Base-by-base conservation (phyloP, 2,113 vertebrate genomes). In the Dicerorhinus sumatrensis region DNA sequence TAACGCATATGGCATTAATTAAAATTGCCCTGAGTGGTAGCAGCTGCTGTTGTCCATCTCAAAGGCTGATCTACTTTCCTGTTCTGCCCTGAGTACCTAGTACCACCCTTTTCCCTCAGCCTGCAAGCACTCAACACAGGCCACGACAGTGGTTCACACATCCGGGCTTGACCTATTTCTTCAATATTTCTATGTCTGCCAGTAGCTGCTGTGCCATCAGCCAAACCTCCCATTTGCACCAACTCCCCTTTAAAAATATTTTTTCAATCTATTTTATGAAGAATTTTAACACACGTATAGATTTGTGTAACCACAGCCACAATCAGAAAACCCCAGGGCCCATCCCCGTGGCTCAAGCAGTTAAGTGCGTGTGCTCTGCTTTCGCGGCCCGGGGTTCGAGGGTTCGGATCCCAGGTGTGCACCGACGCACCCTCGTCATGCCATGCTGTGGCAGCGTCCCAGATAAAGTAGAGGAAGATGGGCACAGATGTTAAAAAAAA, bases 211-310 rank as follows among this genome's bases (percentile, higher is more conserved):
- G 0, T 67, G 5, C 16, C 10, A 1, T 33, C 79, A 25, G 29
- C 48, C 29, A 79, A 79, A 54, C 51, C 46, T 67, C 21, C 90
- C 75, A 42, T 54, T 92, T 69, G 58, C 2, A 62, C 39, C 77
- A 84, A 88, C 8, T 56, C 16, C 11, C 62, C 48, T 84, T 65
- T 33, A 72, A 73, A 33, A 60, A 54, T 31, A 46, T 8, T 39
- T 77, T 86, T 42, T 72, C 36, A 48, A 33, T 48, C 63, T 56
- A 25, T n/a, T 93, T 83, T 72, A 75, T 83, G 69, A 46, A 51
- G 39, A 94, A 46, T 60, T 21, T 72, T 85, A 87, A 89, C 7
- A 42, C 54, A 81, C 1, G 16, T 75, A 20, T 56, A 83, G 51
- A 46, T 65, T 62, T 5, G 18, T 11, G 27, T 62, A 89, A 48